A percentile compares a stretch with the other conserved stretches of the same genome.
Conservation (phyloP, 2,888 invertebrate species). For the Ditula angustiorana region DNA sequence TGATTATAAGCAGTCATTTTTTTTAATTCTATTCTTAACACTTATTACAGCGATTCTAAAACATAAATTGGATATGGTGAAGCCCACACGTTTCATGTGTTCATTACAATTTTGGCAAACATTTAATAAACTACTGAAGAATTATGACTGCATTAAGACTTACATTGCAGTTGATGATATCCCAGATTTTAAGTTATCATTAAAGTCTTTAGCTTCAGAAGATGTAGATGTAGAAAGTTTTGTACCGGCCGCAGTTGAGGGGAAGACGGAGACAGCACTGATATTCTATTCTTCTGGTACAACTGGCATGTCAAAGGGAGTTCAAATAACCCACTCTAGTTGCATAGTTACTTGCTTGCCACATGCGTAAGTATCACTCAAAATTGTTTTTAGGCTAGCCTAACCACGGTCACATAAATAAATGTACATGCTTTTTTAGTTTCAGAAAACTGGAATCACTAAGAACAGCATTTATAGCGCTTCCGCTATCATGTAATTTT, state of each 20-base stretch:
- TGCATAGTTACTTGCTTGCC: conserved; percentile 11
- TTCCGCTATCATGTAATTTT: not conserved
- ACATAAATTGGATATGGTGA: conserved; percentile 21
- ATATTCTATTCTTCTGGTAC: conserved; percentile 23
- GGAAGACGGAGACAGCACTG: conserved; percentile 5
- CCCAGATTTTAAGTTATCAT: not conserved
- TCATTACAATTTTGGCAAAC: conserved; percentile 16
- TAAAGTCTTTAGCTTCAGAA: not conserved
- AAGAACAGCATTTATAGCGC: not conserved
- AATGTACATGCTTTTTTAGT: not conserved
- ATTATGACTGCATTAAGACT: conserved; percentile 1
- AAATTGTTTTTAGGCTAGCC: not conserved
- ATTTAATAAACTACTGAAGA: conserved; percentile 7
- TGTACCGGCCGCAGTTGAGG: conserved; percentile 11
- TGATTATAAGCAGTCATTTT: no score
- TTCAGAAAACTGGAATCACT: not conserved
- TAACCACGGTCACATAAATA: not conserved
- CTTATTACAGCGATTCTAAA: conserved; percentile 8
- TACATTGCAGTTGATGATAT: not conserved
- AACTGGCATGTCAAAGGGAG: conserved; percentile 23
- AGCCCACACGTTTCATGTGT: conserved; percentile 14
- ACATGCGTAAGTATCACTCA: conserved; percentile 7
- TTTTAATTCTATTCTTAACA: not conserved
- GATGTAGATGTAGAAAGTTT: conserved; percentile 2
- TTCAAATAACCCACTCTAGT: conserved; percentile 1